Evolutionary conservation across 2,888 invertebrate species (phyloP), one percentile per base, ranked within the genome.

Genomic region (Neelides folsomi): DNA sequence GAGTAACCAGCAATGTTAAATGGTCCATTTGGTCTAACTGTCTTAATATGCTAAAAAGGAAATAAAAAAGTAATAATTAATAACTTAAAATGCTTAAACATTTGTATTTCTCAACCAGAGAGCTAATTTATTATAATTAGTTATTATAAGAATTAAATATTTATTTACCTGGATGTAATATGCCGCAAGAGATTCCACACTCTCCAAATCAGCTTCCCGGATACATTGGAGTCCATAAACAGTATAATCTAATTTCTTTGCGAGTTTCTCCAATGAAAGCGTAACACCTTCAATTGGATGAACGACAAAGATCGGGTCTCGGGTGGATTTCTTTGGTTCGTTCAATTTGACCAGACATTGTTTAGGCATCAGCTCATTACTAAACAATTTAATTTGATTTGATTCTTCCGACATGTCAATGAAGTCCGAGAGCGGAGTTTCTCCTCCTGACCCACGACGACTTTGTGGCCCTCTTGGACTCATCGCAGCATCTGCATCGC

Each of bases 1-100:
- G 95, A 97, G 73, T 98, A 97, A 1, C 95, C 97, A 42, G 86
- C 80, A 59, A 98, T 73, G 47, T 81, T 79, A 75, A 89, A 94
- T 2, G 94, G 92, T 57, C 90, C 87, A 53, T 75, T 71, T 8
- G 81, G 78, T 72, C 90, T 89, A 44, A 84, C 73, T 49, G 76
- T 76, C 68, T 80, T 81, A 66, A 94, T 79, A 70, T 84, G 79
- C 69, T 76, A 64, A n/a, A 65, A 66, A 56, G 56, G 52, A 49
- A 48, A 55, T 42, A 37, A 39, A 43, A 54, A 35, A 20, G 18
- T 20, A 10, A n/a, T 20, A 38, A 16, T 16, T 16, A n/a, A 34
- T 40, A 51, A 20, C 18, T 10, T 45, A 16, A 35, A 18, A 27
- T 27, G 27, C 7, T 39, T 8, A 39, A 39, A 16, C 37, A 37